Evolutionary conservation across 2,113 vertebrate genomes (phyloP), one percentile per base, ranked within the genome.

Genomic region (Tapirus terrestris): DNA sequence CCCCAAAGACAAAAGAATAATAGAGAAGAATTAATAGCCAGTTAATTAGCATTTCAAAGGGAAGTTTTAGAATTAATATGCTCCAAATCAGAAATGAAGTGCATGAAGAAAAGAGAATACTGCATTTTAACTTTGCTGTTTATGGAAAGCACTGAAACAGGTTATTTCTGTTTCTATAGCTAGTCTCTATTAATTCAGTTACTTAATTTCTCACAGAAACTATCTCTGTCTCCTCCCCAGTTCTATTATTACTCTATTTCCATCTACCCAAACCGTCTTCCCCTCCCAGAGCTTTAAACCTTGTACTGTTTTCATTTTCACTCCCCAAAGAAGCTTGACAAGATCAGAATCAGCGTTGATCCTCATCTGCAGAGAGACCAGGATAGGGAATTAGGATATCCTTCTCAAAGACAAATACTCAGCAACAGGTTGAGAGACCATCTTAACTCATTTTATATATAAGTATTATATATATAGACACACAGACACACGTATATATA

Each of bases 111-210:
- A 89, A 76, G 6, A 85, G 9, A 87, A 45, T 60, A 23, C 0
- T 61, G 11, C 29, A 92, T 86, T 94, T 85, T 85, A 92, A 88
- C 45, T 76, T 82, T 29, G 14, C n/a, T 51, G 75, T 95, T 92
- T 51, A 48, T 68, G 70, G 58, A 70, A 65, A 39, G 53, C 77
- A 81, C 53, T 58, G 31, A 77, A 96, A 73, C 43, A n/a, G 8
- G n/a, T 48, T 77, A 68, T 58, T 95, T 72, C 86, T 48, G 36
- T 9, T 48, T 67, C 58, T 67, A 39, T 29, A 86, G 58, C 36
- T 25, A 65, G 45, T 87, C 51, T 73, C 56, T 79, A 16, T 80
- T 82, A 58, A 87, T 9, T 92, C 36, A 48, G n/a, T 61, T 85
- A n/a, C 61, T 72, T 39, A 51, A 56, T 60, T 83, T 91, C 13